Evolutionary conservation across 1,140 invertebrate genomes (phyloP).

Genomic region (Drosophila sp.): DNA sequence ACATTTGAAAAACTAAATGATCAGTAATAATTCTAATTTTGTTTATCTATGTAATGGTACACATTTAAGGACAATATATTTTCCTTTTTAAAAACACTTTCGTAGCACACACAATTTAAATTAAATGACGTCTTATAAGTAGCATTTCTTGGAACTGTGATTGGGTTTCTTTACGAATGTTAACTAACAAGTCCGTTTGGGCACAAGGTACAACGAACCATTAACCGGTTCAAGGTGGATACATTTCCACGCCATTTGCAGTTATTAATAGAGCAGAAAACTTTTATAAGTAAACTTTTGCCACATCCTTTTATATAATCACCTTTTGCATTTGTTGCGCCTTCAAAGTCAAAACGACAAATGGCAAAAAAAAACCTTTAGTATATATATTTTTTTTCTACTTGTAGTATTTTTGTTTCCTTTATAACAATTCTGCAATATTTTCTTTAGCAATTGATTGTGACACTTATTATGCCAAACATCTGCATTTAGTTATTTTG

Average conservation of each 20-base stretch:
- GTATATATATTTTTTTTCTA: conserved; percentile 33
- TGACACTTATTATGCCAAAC: conserved; percentile 71
- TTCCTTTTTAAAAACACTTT: too few relatives aligned
- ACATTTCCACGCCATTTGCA: background rate
- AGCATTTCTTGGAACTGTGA: too few relatives aligned
- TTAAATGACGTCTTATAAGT: too few relatives aligned
- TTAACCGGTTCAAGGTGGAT: background rate
- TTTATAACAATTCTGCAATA: conserved; percentile 19
- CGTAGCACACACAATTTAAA: too few relatives aligned
- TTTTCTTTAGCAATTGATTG: conserved; percentile 60
- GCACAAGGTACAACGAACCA: too few relatives aligned
- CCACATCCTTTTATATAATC: conserved; percentile 67
- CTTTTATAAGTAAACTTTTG: background rate
- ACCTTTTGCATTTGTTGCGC: conserved; percentile 58
- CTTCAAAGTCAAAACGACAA: conserved; percentile 7
- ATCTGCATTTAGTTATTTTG: conserved; percentile 66
- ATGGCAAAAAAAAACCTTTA: conserved; percentile 45
- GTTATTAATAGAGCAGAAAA: background rate
- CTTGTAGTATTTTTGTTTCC: conserved; percentile 1
- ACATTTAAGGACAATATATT: too few relatives aligned
- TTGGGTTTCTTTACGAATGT: too few relatives aligned
- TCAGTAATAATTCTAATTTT: too few relatives aligned
- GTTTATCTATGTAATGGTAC: too few relatives aligned
- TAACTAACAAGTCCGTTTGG: too few relatives aligned
- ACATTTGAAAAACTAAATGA: too few relatives aligned